Evolutionary conservation across 1,140 invertebrate species (phyloP), one percentile per base, ranked within the genome.

Genomic region (Euborellia annulipes): DNA sequence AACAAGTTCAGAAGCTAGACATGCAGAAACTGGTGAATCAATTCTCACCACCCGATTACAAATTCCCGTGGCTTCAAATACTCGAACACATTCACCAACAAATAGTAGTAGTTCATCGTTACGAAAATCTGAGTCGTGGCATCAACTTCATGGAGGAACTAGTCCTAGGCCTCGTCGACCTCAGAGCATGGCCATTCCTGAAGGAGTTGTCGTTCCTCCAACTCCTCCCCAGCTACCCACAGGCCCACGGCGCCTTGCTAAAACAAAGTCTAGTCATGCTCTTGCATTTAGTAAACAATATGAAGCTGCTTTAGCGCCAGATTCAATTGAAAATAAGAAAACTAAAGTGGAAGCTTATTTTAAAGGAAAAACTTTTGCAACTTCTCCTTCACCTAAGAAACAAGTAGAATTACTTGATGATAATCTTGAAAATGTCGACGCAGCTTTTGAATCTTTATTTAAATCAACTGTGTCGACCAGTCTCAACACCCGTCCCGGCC

Each of bases 61-160:
- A 37, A 60, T 66, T 42, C 59, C 63, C 38, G 45, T 57, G 21
- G 38, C 32, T 49, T 36, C 17, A 37, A 44, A 22, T 17, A 27
- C 21, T 40, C 18, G 23, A 27, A 46, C 58, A 59, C 0, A 60
- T 54, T 16, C 57, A 56, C 48, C 66, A 23, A 20, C 57, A 16
- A 62, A 61, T 21, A n/a, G n/a, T n/a, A n/a, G n/a, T n/a, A n/a
- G n/a, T n/a, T n/a, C n/a, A n/a, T 67, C 69, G 1, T 57, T 85
- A n/a, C 78, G 75, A 27, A 82, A 83, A 58, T 82, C 80, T 2
- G 82, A 82, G 59, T 85, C 82, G 0, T 85, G 83, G 82, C 78
- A 84, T 54, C 79, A 84, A 50, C 66, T 74, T 17, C 55, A 67
- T 47, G 50, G 70, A 23, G 60, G 45, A 7, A 21, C 62, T 11